A percentile compares a stretch with the other conserved stretches of the same genome.
Conservation (phyloP, 2,888 invertebrate species). For the Eristalinus sepulchralis region DNA sequence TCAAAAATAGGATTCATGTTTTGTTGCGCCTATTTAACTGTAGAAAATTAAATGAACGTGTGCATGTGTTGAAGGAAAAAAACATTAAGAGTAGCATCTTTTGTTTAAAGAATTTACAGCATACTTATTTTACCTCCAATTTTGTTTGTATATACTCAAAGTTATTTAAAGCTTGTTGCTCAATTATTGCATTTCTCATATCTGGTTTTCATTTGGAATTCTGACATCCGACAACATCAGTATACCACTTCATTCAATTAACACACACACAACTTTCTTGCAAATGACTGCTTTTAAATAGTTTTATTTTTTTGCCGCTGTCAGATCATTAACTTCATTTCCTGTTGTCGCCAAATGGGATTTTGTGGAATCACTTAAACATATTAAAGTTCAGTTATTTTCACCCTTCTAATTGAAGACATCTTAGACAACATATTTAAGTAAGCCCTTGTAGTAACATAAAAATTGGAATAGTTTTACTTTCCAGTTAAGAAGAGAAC, state of each 20-base stretch:
- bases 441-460: too few relatives aligned
- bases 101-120: background rate
- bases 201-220: background rate
- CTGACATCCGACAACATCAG: background rate
- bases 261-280: background rate
- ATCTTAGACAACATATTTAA: too few relatives aligned
- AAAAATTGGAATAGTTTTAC: too few relatives aligned
- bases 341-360: too few relatives aligned
- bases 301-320: too few relatives aligned
- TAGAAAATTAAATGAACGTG: constrained; percentile 34
- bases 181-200: background rate
- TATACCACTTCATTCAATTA: background rate
- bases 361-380: too few relatives aligned
- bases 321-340: too few relatives aligned
- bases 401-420: too few relatives aligned
- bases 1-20: background rate
- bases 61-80: constrained; percentile 37
- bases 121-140: background rate
- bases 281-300: background rate
- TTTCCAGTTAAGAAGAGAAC: too few relatives aligned
- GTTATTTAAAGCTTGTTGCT: background rate
- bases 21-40: constrained; percentile 42
- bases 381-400: too few relatives aligned
- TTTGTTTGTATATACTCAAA: background rate
- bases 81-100: constrained; percentile 14